These are phyloP conservation scores for Aphidius colemani DNA, from an alignment of 2,888 invertebrate genomes.

Conservation along the genomic window DNA sequence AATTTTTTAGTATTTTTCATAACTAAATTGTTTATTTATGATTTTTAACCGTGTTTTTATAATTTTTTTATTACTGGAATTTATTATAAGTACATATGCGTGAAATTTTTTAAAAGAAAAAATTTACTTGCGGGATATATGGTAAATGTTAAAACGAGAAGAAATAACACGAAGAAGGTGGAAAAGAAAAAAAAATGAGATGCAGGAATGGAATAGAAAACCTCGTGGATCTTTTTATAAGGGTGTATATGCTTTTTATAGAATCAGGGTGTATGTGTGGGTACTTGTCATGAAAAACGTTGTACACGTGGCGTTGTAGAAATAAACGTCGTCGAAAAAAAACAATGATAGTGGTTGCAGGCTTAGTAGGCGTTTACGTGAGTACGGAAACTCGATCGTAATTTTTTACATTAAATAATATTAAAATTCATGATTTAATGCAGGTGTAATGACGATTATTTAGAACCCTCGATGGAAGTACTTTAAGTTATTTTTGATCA, in stretches of 20 bases:
- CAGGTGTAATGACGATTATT: too few species aligned
- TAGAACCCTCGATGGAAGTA: too few species aligned
- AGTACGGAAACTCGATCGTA: too few species aligned
- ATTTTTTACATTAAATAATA: too few species aligned
- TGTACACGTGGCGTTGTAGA: slow-evolving; percentile 22
- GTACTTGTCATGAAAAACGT: neutral
- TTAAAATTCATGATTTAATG: too few species aligned
- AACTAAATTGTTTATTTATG: too few species aligned
- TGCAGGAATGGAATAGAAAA: neutral
- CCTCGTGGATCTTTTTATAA: slow-evolving; percentile 1
- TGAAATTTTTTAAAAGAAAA: neutral
- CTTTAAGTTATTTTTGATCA: too few species aligned
- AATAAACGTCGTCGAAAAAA: too few species aligned
- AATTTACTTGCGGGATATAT: neutral
- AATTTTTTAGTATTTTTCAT: neutral
- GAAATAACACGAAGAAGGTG: neutral
- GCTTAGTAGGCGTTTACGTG: too few species aligned
- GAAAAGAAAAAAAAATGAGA: neutral
- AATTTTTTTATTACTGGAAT: neutral
- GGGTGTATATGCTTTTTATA: too few species aligned
- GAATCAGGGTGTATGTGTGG: too few species aligned
- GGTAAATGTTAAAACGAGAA: neutral
- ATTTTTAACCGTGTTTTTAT: neutral
- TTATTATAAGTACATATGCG: neutral
- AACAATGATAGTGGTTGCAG: too few species aligned